These are phyloP conservation scores for Siniperca obscura DNA, from an alignment of 2,797 vertebrate species.

Conservation along the genomic window DNA sequence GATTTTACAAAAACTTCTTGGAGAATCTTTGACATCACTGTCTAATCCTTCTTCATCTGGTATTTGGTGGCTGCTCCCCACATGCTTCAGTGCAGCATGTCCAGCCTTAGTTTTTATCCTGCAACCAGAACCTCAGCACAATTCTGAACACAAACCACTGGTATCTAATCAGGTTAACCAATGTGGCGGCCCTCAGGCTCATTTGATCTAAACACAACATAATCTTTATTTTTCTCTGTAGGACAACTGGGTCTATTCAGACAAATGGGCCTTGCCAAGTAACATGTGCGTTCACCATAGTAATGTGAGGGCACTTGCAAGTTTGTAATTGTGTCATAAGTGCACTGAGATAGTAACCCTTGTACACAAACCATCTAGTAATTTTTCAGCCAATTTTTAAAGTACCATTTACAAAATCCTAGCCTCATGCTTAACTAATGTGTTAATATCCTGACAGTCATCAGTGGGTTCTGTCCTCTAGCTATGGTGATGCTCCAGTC, in stretches of 20 bases:
- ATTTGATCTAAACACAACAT: constrained; percentile 4
- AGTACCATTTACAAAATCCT: not conserved
- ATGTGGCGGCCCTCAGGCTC: constrained; percentile 4
- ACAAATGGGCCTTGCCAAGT: not conserved
- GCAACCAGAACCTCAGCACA: constrained; percentile 58
- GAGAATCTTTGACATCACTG: constrained; percentile 57
- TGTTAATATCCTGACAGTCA: constrained; percentile 36
- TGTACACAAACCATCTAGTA: not conserved
- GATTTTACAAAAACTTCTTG: constrained; percentile 42
- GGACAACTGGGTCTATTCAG: not conserved
- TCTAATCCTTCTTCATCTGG: constrained; percentile 63
- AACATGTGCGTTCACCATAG: not conserved
- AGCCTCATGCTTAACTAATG: not conserved
- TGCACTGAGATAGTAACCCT: not conserved
- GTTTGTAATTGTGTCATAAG: not conserved
- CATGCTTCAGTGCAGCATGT: constrained; percentile 61
- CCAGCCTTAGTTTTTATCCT: constrained; percentile 49
- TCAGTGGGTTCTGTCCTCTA: constrained; percentile 75
- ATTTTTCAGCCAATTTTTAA: not conserved
- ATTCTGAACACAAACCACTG: constrained; percentile 76
- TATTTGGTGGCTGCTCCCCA: constrained; percentile 58
- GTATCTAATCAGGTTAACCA: constrained; percentile 43
- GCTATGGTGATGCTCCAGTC: constrained; percentile 57
- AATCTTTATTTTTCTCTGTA: constrained; percentile 16
- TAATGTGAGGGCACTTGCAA: not conserved